Base-by-base conservation (phyloP, 2,113 vertebrate genomes). In the Mesocricetus auratus region DNA sequence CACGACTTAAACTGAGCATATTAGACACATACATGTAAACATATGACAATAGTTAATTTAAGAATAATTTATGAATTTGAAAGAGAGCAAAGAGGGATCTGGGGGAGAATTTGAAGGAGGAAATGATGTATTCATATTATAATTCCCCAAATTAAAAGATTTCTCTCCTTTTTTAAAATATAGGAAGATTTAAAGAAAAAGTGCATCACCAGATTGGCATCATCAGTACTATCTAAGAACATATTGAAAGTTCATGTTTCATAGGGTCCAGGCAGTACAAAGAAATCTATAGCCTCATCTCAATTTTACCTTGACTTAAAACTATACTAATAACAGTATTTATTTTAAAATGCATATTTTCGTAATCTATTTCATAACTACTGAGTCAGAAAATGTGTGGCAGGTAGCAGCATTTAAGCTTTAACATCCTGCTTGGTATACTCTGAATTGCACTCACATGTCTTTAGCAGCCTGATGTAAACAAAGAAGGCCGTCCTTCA, bases 401-500 rank as follows among this genome's bases (percentile, higher is more conserved):
- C 0, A 26, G 4, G 12, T n/a, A 13, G 53, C 24, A 74, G 15
- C 24, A 86, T 29, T 19, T 85, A 4, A 24, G 9, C 9, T 89
- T 82, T 39, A 36, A 29, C 10, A 64, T 73, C 29, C 7, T 31
- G 9, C 42, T 71, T 22, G 56, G 36, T 4, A 36, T 24, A 93
- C 53, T 91, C 47, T 47, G 85, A 50, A 42, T n/a, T n/a, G 36
- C 7, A 19, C 5, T 2, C 31, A 74, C 0, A 42, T 13, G 19
- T 86, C 1, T 58, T 39, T 53, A 50, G 3, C 60, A 31, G 6
- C 3, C 15, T 77, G 3, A 39, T 64, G 24, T 4, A 58, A 87
- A 17, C 4, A 42, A n/a, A 47, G 6, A 7, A 74, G 22, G 5
- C 45, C 0, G 3, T 68, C 47, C 21, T 7, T 50, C 22, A 0